A percentile compares a stretch with the other conserved stretches of the same genome.
These are phyloP conservation scores for Monopis laevigella DNA, from an alignment of 2,888 invertebrate species.

Conservation along the genomic window DNA sequence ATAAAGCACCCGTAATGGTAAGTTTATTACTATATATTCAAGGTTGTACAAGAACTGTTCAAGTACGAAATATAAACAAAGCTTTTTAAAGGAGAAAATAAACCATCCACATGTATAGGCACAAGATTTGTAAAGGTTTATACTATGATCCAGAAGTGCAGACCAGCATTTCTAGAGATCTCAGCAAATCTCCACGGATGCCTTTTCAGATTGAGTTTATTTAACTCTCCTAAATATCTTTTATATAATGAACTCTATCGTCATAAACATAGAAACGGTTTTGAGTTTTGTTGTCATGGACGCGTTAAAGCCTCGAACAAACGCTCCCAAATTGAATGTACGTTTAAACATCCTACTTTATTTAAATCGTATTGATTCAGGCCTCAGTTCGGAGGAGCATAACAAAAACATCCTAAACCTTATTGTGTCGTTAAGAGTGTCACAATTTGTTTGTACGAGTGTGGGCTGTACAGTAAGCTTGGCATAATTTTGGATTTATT, in stretches of 20 bases:
- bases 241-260: conserved; percentile 3
- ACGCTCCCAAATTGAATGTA: conserved; percentile 25
- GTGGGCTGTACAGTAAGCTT: background rate
- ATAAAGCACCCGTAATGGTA: no score
- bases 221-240: background rate
- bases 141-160: conserved; percentile 1
- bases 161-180: conserved; percentile 4
- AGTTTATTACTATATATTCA: no score
- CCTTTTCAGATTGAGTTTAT: conserved; percentile 9
- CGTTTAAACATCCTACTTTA: conserved; percentile 28
- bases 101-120: background rate
- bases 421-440: conserved; percentile 2
- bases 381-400: conserved; percentile 8
- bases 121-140: conserved; percentile 2
- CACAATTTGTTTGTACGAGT: background rate
- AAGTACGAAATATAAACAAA: no score
- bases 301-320: conserved; percentile 8
- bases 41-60: no score
- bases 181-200: conserved; percentile 7
- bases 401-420: conserved; percentile 8
- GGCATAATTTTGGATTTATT: no score
- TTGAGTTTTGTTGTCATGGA: background rate
- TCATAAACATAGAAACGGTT: background rate
- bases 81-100: no score
- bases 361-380: conserved; percentile 28